Conservation (phyloP, 2,888 invertebrate genomes). For the Brachyptera risi region DNA sequence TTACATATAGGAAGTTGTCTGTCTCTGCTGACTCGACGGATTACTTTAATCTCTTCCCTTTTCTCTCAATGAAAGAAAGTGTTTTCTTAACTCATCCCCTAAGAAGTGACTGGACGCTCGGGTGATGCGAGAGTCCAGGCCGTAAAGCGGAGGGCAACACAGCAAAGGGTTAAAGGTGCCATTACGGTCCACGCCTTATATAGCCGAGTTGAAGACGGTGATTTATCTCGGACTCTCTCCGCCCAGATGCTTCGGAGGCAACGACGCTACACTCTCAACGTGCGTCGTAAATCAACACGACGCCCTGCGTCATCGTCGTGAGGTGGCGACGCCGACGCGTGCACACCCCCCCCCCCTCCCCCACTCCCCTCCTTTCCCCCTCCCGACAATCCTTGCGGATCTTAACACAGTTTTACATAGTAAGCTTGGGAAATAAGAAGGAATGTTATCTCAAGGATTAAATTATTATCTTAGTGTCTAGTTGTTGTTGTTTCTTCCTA, state of each 20-base stretch:
- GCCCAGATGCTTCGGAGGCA: slow-evolving; percentile 17
- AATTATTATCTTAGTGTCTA: not conserved
- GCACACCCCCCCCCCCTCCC: not conserved
- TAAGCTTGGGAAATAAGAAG: not conserved
- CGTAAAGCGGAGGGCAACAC: not conserved
- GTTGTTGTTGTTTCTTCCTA: not conserved
- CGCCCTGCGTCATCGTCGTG: slow-evolving; percentile 1
- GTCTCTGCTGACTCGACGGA: not conserved
- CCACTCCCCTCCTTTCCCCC: too few species aligned
- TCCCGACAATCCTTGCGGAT: too few species aligned
- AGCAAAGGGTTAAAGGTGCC: slow-evolving; percentile 1
- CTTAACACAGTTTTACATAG: not conserved
- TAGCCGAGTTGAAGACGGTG: slow-evolving; percentile 8
- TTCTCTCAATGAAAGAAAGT: too few species aligned
- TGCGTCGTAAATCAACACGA: slow-evolving; percentile 20
- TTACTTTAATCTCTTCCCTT: not conserved
- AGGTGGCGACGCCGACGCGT: not conserved
- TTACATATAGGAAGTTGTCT: too few species aligned
- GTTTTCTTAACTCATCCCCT: too few species aligned
- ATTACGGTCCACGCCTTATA: not conserved
- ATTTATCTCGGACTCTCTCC: slow-evolving; percentile 18
- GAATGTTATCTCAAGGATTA: not conserved
- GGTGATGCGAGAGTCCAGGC: not conserved
- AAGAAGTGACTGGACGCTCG: too few species aligned
- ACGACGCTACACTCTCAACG: slow-evolving; percentile 9